These are phyloP conservation scores for Chiroxiphia lanceolata DNA, from an alignment of 2,797 vertebrate genomes.

Conservation along the genomic window DNA sequence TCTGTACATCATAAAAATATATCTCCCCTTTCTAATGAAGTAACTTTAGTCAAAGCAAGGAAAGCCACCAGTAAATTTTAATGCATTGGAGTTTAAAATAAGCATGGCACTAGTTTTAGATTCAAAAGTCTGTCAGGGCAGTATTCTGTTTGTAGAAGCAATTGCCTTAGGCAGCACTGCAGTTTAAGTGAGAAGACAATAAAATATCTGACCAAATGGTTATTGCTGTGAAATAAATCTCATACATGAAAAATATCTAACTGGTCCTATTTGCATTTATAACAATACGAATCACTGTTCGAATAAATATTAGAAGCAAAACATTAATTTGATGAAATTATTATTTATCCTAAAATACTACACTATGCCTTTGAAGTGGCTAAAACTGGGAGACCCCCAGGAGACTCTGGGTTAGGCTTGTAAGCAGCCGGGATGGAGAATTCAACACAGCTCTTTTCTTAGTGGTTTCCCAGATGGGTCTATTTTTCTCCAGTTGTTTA, in stretches of 20 bases:
- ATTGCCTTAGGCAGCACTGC: not conserved
- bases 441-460: not conserved
- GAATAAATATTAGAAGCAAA: not conserved
- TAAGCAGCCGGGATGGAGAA: not conserved
- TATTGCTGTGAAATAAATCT: not conserved
- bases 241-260: not conserved
- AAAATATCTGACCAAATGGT: slow-evolving; percentile 10
- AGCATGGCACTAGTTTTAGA: not conserved
- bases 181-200: not conserved
- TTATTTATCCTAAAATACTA: not conserved
- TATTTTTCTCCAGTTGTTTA: slow-evolving; percentile 1
- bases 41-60: slow-evolving; percentile 6
- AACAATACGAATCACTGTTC: not conserved
- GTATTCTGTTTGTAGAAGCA: slow-evolving; percentile 6
- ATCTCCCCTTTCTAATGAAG: slow-evolving; percentile 13
- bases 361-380: not conserved
- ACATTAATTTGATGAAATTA: not conserved
- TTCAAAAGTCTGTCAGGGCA: not conserved
- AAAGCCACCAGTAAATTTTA: slow-evolving; percentile 30
- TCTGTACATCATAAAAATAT: not conserved
- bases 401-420: not conserved
- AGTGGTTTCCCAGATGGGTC: not conserved
- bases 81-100: not conserved
- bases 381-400: not conserved
- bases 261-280: not conserved